Base-by-base conservation (phyloP, 1,140 invertebrate genomes). In the Oncopodura yosiiana region DNA sequence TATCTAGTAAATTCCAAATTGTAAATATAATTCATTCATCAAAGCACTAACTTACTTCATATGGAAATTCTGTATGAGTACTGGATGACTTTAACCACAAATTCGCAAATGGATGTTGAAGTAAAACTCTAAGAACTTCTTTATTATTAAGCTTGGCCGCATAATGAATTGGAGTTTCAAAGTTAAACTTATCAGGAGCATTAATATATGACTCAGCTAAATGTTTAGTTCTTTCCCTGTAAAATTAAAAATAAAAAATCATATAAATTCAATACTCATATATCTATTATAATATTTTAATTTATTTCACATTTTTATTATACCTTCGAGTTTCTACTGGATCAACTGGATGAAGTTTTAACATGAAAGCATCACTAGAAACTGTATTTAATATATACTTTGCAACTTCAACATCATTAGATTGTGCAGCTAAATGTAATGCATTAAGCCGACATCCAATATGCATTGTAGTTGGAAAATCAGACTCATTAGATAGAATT, bases 111-210 rank as follows among this genome's bases (percentile, higher is more conserved):
- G 55, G 55, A 41, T 57, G 55, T 16, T 23, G 16, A n/a, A 57
- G 34, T 3, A 57, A 29, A 14, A 49, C 3, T 29, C 51, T 39
- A 5, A 51, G 41, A 18, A 43, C 39, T 21, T 57, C 42, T 5
- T 42, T 27, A 23, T 3, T 24, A n/a, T 21, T 29, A 45, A 51
- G 45, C 26, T 57, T 57, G 16, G 39, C 50, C 8, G 55, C 55
- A 44, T 44, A 42, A 23, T 57, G 55, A 16, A 57, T 26, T 9
- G 55, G 55, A 4, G 55, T 51, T 21, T 57, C 55, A 2, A 49
- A 43, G 11, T 21, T 6, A 26, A 52, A 39, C 32, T 50, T 57
- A 23, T 57, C 55, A 16, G 55, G 55, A 3, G 48, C 30, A 30
- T 57, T 57, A n/a, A 57, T 21, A 27, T 57, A 57, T 11, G 39